A percentile compares a stretch with the other conserved stretches of the same genome.
These are phyloP conservation scores for Amitus sp. DNA, from an alignment of 2,888 invertebrate genomes.

Conservation along the genomic window DNA sequence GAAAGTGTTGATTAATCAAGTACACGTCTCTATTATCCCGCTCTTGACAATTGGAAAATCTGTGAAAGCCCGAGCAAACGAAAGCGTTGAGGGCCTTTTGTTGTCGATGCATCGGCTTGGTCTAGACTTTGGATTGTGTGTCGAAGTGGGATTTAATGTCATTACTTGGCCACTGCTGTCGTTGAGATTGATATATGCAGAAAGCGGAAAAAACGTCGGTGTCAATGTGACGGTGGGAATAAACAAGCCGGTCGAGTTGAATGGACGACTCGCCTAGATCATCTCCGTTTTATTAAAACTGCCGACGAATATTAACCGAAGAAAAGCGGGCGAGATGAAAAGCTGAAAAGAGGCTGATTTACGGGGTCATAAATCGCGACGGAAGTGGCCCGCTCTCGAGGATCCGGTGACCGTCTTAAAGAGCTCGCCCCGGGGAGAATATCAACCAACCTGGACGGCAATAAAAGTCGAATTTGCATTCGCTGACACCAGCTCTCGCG, in stretches of 20 bases:
- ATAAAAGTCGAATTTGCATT: conserved; percentile 55
- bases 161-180: too few species aligned
- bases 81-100: background rate
- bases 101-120: background rate
- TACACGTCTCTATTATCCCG: background rate
- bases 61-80: too few species aligned
- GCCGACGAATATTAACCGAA: background rate
- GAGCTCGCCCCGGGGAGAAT: conserved; percentile 43
- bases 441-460: conserved; percentile 48
- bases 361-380: conserved; percentile 13
- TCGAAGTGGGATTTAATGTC: background rate
- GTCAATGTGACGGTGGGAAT: too few species aligned
- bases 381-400: conserved; percentile 14
- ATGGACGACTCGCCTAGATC: too few species aligned
- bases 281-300: background rate
- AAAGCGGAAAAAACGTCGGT: too few species aligned
- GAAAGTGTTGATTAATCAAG: background rate
- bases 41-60: background rate
- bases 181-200: too few species aligned
- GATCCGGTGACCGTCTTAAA: conserved; percentile 7
- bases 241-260: too few species aligned
- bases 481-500: conserved; percentile 47
- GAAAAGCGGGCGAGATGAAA: background rate
- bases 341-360: conserved; percentile 2
- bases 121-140: background rate